These are phyloP conservation scores for Cynopterus sphinx DNA, from an alignment of 2,797 vertebrate genomes.

Conservation along the genomic window DNA sequence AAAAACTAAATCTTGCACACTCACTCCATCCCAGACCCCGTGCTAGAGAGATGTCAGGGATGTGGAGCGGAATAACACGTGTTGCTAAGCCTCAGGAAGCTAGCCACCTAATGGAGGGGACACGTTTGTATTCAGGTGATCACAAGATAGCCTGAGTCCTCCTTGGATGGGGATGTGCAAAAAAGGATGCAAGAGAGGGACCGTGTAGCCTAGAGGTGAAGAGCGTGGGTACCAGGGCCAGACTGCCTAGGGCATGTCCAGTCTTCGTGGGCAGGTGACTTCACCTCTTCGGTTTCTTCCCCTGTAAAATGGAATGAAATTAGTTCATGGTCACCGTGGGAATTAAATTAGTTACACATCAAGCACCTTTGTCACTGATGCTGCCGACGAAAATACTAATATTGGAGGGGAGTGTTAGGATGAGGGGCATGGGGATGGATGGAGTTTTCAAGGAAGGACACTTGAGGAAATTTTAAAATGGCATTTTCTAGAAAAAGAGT, in stretches of 20 bases:
- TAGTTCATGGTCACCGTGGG: background rate
- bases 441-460: background rate
- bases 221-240: background rate
- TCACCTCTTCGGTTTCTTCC: background rate
- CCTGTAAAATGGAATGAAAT: background rate
- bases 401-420: background rate
- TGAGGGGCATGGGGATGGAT: background rate
- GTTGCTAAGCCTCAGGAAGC: background rate
- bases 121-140: background rate
- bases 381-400: background rate
- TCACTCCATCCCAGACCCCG: accelerated
- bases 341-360: background rate
- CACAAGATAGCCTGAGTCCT: background rate
- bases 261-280: background rate
- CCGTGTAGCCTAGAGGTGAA: accelerated
- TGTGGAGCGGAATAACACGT: accelerated
- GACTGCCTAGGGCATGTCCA: accelerated
- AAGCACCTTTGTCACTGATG: background rate
- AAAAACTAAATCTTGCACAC: background rate
- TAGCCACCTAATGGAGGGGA: background rate
- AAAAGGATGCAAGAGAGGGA: background rate
- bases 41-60: background rate
- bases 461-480: background rate
- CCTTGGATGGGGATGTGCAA: background rate
- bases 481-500: background rate